Base-by-base conservation (phyloP, 2,113 vertebrate genomes). In the Spheniscus mendiculus region DNA sequence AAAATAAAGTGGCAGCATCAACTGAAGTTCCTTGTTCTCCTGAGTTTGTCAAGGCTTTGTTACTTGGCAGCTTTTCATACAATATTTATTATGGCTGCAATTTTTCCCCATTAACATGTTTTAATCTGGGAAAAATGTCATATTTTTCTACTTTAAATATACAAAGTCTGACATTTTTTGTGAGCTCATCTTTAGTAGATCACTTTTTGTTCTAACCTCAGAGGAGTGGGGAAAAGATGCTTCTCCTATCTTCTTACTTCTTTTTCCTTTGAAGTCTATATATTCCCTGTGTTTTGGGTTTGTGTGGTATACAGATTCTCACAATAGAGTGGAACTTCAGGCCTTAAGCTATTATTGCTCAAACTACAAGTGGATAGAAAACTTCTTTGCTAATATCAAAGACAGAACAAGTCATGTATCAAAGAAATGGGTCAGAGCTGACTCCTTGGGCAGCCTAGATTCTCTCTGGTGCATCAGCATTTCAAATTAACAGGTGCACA, bases 61-160 rank as follows among this genome's bases (percentile, higher is more conserved):
- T 95, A 94, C 82, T 95, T 97, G 96, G 95, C 96, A 97, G 96
- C 87, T 97, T 96, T 96, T 96, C 96, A 97, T 97, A 95, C 89
- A 97, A 96, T 97, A 97, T 97, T 97, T 96, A 97, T 97, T 80
- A 96, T 91, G 91, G 95, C 78, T 96, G 94, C 96, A 96, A 90
- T 97, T 97, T 95, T 97, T 96, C 72, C 82, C 93, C 87, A 97
- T 96, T 97, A 97, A 90, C 95, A 96, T 73, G 91, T 96, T 97
- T 96, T 97, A 96, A 97, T 94, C 94, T 83, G 78, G 84, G 89
- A 58, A 96, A 95, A 97, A 93, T 97, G 97, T 97, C 94, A 96
- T 71, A 83, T 85, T 94, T 94, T 93, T 94, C 89, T 94, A 90
- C 85, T 95, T 94, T 85, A 96, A 97, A 95, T 89, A 95, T 52